Conservation (phyloP, 2,113 vertebrate genomes). For the Ictidomys tridecemlineatus region DNA sequence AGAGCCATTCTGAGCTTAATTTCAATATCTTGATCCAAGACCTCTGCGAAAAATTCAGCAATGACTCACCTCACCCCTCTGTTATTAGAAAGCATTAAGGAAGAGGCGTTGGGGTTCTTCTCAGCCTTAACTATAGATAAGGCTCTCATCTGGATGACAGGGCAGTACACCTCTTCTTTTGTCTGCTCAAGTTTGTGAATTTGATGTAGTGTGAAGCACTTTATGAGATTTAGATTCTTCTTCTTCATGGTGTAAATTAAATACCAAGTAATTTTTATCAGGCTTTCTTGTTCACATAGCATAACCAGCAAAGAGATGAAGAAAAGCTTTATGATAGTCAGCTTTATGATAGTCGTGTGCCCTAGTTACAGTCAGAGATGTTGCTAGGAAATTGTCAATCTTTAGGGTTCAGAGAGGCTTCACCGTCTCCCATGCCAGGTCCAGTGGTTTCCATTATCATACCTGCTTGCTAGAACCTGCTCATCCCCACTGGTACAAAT, state of each 20-base stretch:
- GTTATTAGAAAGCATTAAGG: not conserved
- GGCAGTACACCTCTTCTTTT: not conserved
- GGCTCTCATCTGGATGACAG: fast-evolving
- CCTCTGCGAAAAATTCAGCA: not conserved
- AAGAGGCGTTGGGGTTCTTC: not conserved
- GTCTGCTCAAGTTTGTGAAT: not conserved
- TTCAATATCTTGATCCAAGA: not conserved
- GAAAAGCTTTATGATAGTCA: not conserved
- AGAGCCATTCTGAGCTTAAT: not conserved
- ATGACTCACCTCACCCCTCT: not conserved
- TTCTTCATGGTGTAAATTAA: not conserved
- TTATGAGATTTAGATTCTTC: not conserved
- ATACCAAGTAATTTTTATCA: not conserved
- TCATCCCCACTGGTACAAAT: not conserved
- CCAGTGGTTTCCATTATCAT: not conserved
- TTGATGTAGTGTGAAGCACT: not conserved
- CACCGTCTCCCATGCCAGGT: not conserved
- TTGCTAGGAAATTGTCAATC: not conserved
- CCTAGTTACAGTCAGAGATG: not conserved
- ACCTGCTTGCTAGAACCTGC: not conserved
- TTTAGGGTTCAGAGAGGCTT: not conserved
- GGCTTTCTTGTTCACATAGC: not conserved
- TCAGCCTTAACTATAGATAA: not conserved
- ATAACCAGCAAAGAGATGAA: not conserved
- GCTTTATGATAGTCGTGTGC: too few species aligned